Evolutionary conservation across 1,140 invertebrate species (phyloP).

Genomic region (Pseudobourletiella spinata): DNA sequence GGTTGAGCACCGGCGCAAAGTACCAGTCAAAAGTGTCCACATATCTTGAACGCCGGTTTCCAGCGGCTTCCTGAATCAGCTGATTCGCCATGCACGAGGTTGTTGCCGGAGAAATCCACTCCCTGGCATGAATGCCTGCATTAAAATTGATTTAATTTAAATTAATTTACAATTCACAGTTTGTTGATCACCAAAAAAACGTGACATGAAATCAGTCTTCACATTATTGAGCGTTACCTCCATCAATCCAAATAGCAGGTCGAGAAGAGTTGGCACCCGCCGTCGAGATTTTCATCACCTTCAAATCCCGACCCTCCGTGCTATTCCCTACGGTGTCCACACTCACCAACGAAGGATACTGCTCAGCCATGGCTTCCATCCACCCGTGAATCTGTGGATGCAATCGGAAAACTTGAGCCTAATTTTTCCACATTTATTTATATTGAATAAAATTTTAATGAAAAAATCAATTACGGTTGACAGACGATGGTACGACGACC

Average conservation of each 20-base stretch:
- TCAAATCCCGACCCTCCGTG: constrained; percentile 29
- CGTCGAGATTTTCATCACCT: constrained; percentile 34
- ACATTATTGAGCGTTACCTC: constrained; percentile 6
- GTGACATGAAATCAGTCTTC: neutral
- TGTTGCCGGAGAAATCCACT: constrained; percentile 33
- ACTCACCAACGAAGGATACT: constrained; percentile 26
- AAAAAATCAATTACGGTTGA: constrained; percentile 14
- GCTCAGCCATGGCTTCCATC: constrained; percentile 31
- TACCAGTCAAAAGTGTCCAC: constrained; percentile 33
- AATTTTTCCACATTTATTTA: neutral
- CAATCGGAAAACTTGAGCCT: too few relatives aligned
- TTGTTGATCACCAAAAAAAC: too few relatives aligned
- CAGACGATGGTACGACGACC: constrained; percentile 26
- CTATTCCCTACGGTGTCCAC: constrained; percentile 22
- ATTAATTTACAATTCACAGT: too few relatives aligned
- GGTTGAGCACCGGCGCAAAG: constrained; percentile 13
- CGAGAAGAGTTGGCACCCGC: constrained; percentile 1
- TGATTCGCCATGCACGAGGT: constrained; percentile 34
- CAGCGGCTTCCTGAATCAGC: constrained; percentile 23
- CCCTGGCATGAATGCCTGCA: constrained; percentile 15
- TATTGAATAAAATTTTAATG: neutral
- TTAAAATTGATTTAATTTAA: neutral
- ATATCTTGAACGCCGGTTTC: constrained; percentile 7
- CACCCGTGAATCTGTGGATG: constrained; percentile 32
- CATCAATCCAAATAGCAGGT: constrained; percentile 35